Percentiles rank a stretch among this genome's conserved stretches.
Conservation (phyloP, 2,113 vertebrate species). For the Ictalurus punctatus region DNA sequence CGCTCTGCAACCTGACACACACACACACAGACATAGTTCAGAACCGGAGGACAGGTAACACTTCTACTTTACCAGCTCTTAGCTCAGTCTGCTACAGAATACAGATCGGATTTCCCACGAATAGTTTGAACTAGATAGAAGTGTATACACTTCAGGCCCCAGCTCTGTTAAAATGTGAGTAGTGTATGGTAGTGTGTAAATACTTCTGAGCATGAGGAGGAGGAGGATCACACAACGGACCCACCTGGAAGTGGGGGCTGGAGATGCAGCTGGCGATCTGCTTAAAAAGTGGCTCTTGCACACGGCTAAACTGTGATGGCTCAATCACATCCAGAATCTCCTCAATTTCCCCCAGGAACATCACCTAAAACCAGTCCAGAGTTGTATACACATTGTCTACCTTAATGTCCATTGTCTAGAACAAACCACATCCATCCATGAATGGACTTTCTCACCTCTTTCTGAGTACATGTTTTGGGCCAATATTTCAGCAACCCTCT, state of each 20-base stretch:
- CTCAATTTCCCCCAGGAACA: slow-evolving; percentile 90
- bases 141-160: neutral
- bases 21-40: neutral
- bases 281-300: slow-evolving; percentile 90
- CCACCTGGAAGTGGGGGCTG: slow-evolving; percentile 91
- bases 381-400: slow-evolving; percentile 2
- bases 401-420: neutral
- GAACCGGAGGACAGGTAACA: neutral
- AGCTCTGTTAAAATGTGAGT: neutral
- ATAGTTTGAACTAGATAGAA: neutral
- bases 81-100: neutral
- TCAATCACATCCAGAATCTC: slow-evolving; percentile 91
- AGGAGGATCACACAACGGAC: neutral
- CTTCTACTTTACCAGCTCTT: neutral
- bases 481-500: slow-evolving; percentile 89
- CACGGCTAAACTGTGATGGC: slow-evolving; percentile 87
- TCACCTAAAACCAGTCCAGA: slow-evolving; percentile 73
- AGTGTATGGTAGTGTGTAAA: neutral
- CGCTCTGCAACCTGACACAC: slow-evolving; percentile 85
- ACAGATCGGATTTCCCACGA: neutral
- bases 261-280: slow-evolving; percentile 88
- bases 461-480: slow-evolving; percentile 94
- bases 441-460: slow-evolving; percentile 77
- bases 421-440: neutral
- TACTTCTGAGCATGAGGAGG: neutral